Conservation (phyloP, 2,888 invertebrate genomes). For the Drosophila peninsularis region DNA sequence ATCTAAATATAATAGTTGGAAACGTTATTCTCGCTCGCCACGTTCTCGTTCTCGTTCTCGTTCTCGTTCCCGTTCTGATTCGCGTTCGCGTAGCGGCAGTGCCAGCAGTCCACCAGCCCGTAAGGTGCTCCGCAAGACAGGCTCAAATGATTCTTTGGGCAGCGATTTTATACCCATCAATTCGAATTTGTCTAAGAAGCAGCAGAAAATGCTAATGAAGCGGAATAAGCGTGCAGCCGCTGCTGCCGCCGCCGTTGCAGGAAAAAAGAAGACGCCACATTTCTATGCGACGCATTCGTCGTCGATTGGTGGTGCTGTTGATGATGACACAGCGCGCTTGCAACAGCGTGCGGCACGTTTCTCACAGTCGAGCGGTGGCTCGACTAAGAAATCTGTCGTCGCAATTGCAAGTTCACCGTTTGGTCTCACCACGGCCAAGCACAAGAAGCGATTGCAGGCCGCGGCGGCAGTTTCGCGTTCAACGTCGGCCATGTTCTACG, state of each 20-base stretch:
- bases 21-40: slow-evolving; percentile 71
- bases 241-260: slow-evolving; percentile 30
- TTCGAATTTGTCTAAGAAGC: slow-evolving; percentile 76
- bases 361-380: slow-evolving; percentile 78
- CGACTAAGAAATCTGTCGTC: slow-evolving; percentile 78
- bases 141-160: slow-evolving; percentile 84
- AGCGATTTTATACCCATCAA: slow-evolving; percentile 80
- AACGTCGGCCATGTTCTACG: slow-evolving; percentile 85
- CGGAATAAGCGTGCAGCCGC: slow-evolving; percentile 80
- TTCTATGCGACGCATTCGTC: slow-evolving; percentile 87
- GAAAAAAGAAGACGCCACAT: slow-evolving; percentile 86
- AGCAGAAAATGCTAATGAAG: slow-evolving; percentile 84
- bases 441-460: slow-evolving; percentile 63
- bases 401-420: slow-evolving; percentile 81
- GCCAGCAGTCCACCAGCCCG: slow-evolving; percentile 58
- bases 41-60: slow-evolving; percentile 62
- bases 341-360: slow-evolving; percentile 96
- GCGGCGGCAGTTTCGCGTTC: slow-evolving; percentile 36
- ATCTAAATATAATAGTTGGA: slow-evolving; percentile 69
- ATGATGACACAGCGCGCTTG: slow-evolving; percentile 91
- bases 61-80: slow-evolving; percentile 80
- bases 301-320: slow-evolving; percentile 88
- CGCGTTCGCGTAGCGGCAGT: slow-evolving; percentile 80
- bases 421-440: slow-evolving; percentile 69
- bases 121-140: slow-evolving; percentile 64